These are phyloP conservation scores for Sebastes itinus DNA, from an alignment of 2,797 vertebrate species.

Conservation along the genomic window DNA sequence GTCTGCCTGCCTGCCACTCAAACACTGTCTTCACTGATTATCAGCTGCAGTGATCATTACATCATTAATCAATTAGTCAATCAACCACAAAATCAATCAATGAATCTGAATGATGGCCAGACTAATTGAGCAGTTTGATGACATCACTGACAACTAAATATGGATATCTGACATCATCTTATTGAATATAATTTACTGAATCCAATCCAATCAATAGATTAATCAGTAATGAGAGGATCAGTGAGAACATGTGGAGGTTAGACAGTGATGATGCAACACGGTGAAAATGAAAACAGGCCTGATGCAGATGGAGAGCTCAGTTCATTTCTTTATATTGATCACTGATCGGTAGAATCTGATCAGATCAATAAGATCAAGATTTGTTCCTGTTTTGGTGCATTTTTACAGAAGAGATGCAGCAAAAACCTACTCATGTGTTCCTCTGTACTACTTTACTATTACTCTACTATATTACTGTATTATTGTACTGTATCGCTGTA, in stretches of 20 bases:
- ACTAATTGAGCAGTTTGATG: neutral
- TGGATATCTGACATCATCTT: neutral
- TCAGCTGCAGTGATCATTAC: neutral
- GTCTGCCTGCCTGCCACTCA: neutral
- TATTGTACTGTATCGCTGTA: neutral
- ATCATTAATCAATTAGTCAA: neutral
- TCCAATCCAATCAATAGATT: neutral
- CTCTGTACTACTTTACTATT: neutral
- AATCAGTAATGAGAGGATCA: neutral
- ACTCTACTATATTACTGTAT: neutral
- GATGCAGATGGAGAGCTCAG: too few relatives aligned
- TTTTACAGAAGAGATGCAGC: too few relatives aligned
- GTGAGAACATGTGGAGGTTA: neutral
- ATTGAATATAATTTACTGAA: neutral
- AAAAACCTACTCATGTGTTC: too few relatives aligned
- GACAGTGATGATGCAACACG: too few relatives aligned
- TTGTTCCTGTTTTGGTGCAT: too few relatives aligned
- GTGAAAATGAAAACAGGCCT: too few relatives aligned
- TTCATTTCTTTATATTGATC: neutral
- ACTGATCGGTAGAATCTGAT: neutral
- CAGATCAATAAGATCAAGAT: too few relatives aligned
- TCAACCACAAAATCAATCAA: neutral
- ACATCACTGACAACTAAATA: neutral
- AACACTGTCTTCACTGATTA: neutral
- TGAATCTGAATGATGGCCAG: neutral